phyloP scores from a whole-genome alignment of 2,797 vertebrate genomes.

The Sebastes minor region DNA sequence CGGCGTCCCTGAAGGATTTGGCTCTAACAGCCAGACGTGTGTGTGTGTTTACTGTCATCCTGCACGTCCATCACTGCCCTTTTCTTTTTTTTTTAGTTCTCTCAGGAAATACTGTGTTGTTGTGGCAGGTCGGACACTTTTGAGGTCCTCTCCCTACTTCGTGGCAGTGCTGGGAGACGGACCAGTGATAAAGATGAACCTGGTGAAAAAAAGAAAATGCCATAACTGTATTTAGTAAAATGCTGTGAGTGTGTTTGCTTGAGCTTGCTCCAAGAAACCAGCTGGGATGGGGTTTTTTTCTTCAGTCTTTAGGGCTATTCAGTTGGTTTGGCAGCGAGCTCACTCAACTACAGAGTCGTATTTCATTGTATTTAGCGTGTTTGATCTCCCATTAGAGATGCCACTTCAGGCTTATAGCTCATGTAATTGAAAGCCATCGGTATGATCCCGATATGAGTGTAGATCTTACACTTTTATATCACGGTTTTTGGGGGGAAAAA shows the following conservation, averaged over 20 bases:
- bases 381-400: constrained; percentile 28
- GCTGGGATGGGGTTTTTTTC: constrained; percentile 5
- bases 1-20: constrained; percentile 44
- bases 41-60: background rate
- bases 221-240: constrained; percentile 42
- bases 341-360: constrained; percentile 31
- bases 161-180: constrained; percentile 15
- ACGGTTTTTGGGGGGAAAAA: constrained; percentile 5
- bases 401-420: constrained; percentile 18
- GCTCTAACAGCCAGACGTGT: constrained; percentile 1
- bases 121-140: constrained; percentile 34
- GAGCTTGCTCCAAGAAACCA: constrained; percentile 41
- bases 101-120: constrained; percentile 72
- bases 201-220: constrained; percentile 23
- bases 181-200: constrained; percentile 48
- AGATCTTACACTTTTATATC: constrained; percentile 53
- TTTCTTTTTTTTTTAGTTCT: constrained; percentile 58
- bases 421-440: constrained; percentile 55
- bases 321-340: constrained; percentile 19
- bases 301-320: constrained; percentile 39
- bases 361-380: constrained; percentile 56
- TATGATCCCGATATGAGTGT: constrained; percentile 36
- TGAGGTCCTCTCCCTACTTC: constrained; percentile 31
- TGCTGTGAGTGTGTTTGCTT: constrained; percentile 53
- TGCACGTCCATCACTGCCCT: constrained; percentile 35